These are phyloP conservation scores for Myotis davidii DNA, from an alignment of 2,113 vertebrate genomes.

Conservation along the genomic window DNA sequence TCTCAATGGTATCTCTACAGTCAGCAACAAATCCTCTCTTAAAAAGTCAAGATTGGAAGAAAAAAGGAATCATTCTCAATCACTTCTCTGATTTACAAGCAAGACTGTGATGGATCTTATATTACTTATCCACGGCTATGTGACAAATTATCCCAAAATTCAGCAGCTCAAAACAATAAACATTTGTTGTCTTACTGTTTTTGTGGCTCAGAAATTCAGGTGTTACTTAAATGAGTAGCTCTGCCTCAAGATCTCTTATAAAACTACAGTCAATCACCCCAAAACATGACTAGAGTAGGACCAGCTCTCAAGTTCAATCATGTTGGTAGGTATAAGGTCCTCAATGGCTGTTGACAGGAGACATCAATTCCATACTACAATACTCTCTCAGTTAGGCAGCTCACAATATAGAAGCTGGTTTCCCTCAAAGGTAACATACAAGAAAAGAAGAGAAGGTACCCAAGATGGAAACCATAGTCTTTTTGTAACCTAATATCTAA, in stretches of 20 bases:
- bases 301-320: not conserved
- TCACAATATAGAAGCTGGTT: not conserved
- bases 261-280: not conserved
- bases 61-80: not conserved
- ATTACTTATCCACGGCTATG: not conserved
- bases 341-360: not conserved
- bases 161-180: not conserved
- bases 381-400: not conserved
- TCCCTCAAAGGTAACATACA: not conserved
- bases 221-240: not conserved
- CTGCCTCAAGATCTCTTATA: not conserved
- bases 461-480: not conserved
- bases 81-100: not conserved
- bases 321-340: not conserved
- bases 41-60: not conserved
- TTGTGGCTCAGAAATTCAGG: not conserved
- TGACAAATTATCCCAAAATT: not conserved
- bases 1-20: not conserved
- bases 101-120: not conserved
- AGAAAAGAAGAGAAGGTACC: not conserved
- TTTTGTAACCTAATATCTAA: not conserved
- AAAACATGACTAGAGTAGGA: not conserved
- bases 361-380: not conserved
- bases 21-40: not conserved
- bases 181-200: not conserved